A percentile compares a stretch with the other conserved stretches of the same genome.
Conservation (phyloP, 1,140 invertebrate species). For the Chrysomallon squamiferum region DNA sequence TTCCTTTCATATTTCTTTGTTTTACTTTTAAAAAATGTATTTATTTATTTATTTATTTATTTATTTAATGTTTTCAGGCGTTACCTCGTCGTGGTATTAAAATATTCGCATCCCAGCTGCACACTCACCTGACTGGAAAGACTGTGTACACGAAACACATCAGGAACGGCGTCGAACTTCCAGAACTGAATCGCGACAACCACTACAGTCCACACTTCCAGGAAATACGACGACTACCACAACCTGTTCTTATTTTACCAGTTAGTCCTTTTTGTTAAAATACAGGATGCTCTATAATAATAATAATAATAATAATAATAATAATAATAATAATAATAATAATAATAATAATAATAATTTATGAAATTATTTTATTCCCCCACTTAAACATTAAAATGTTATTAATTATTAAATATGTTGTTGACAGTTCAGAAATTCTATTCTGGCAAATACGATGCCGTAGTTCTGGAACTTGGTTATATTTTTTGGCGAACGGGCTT, state of each 20-base stretch:
- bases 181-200: constrained; percentile 87
- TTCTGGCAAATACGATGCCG: too few relatives aligned
- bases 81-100: constrained; percentile 83
- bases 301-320: background rate
- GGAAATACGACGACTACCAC: constrained; percentile 88
- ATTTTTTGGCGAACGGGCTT: too few relatives aligned
- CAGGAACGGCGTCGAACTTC: constrained; percentile 76
- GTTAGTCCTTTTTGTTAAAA: constrained; percentile 66
- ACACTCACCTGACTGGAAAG: constrained; percentile 93
- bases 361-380: too few relatives aligned
- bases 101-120: constrained; percentile 95
- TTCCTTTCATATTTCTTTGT: too few relatives aligned
- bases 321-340: too few relatives aligned
- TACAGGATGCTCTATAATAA: background rate
- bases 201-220: constrained; percentile 99
- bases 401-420: too few relatives aligned
- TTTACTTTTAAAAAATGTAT: too few relatives aligned
- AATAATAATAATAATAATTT: too few relatives aligned
- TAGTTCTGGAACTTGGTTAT: too few relatives aligned
- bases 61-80: constrained; percentile 75
- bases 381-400: too few relatives aligned
- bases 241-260: constrained; percentile 80
- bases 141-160: constrained; percentile 86
- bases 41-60: too few relatives aligned
- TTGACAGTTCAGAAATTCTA: too few relatives aligned